Evolutionary conservation across 1,140 invertebrate genomes (phyloP).

Genomic region (Orussus abietinus): DNA sequence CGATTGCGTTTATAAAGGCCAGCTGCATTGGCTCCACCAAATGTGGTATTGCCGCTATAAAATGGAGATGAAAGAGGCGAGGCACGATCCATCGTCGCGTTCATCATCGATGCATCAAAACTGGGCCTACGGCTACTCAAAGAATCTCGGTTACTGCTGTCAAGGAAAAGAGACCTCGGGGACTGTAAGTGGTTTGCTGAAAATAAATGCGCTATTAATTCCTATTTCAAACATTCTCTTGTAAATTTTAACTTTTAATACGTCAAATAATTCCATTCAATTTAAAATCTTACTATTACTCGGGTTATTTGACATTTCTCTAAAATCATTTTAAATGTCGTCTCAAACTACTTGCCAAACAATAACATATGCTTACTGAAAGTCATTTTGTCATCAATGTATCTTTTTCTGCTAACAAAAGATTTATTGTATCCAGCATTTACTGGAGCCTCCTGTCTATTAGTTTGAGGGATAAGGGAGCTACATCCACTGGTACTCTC

Average conservation of each 20-base stretch:
- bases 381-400: conserved; percentile 38
- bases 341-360: too few relatives aligned
- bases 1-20: conserved; percentile 57
- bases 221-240: too few relatives aligned
- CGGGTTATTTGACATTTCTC: too few relatives aligned
- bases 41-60: conserved; percentile 75
- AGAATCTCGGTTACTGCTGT: conserved; percentile 38
- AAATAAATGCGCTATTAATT: too few relatives aligned
- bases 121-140: conserved; percentile 54
- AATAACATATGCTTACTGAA: conserved; percentile 32
- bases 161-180: conserved; percentile 41
- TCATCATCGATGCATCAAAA: conserved; percentile 58
- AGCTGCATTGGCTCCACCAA: conserved; percentile 68
- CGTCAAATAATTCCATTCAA: too few relatives aligned
- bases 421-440: conserved; percentile 31
- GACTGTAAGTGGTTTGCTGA: conserved; percentile 43
- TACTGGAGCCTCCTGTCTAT: conserved; percentile 39
- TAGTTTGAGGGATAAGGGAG: conserved; percentile 52
- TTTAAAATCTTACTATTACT: too few relatives aligned
- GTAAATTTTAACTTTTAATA: too few relatives aligned
- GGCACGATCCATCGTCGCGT: conserved; percentile 35
- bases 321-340: too few relatives aligned
- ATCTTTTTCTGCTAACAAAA: conserved; percentile 38
- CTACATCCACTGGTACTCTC: conserved; percentile 56
- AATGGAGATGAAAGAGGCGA: conserved; percentile 62